These are phyloP conservation scores for Hypothenemus hampei DNA, from an alignment of 1,140 invertebrate species.

Conservation along the genomic window DNA sequence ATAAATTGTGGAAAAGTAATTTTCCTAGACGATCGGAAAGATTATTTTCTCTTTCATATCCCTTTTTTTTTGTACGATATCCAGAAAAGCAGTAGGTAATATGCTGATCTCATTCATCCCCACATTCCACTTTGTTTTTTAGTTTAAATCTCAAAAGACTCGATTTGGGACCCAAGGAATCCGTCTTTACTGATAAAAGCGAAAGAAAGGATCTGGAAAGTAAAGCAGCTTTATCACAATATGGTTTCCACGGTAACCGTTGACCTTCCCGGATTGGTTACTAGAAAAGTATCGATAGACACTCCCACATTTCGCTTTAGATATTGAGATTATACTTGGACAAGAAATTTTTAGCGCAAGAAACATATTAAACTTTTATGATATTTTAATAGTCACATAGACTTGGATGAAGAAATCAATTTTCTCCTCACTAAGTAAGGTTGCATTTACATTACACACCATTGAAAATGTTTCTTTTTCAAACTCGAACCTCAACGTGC, in stretches of 20 bases:
- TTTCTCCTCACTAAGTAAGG: not conserved
- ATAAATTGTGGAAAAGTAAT: not conserved
- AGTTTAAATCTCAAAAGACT: slow-evolving; percentile 8
- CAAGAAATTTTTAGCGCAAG: too few relatives aligned
- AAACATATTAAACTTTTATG: too few relatives aligned
- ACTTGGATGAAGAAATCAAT: too few relatives aligned
- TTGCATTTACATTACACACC: too few relatives aligned
- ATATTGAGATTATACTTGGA: slow-evolving; percentile 21
- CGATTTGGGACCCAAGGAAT: slow-evolving; percentile 18
- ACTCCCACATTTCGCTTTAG: slow-evolving; percentile 32
- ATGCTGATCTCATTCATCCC: slow-evolving; percentile 18
- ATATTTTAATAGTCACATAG: too few relatives aligned
- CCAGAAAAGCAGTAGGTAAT: not conserved
- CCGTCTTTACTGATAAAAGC: slow-evolving; percentile 26
- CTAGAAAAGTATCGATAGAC: slow-evolving; percentile 42
- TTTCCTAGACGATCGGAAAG: not conserved
- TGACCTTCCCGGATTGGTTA: slow-evolving; percentile 41
- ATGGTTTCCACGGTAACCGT: slow-evolving; percentile 39
- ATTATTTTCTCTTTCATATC: not conserved
- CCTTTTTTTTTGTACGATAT: not conserved
- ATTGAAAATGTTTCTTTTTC: slow-evolving; percentile 33
- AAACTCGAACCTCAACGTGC: slow-evolving; percentile 31
- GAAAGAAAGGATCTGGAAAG: slow-evolving; percentile 23
- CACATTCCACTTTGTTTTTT: not conserved
- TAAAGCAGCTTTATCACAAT: slow-evolving; percentile 37